A percentile compares a stretch with the other conserved stretches of the same genome.
Conservation (phyloP, 2,888 invertebrate genomes). For the Pocota personata region DNA sequence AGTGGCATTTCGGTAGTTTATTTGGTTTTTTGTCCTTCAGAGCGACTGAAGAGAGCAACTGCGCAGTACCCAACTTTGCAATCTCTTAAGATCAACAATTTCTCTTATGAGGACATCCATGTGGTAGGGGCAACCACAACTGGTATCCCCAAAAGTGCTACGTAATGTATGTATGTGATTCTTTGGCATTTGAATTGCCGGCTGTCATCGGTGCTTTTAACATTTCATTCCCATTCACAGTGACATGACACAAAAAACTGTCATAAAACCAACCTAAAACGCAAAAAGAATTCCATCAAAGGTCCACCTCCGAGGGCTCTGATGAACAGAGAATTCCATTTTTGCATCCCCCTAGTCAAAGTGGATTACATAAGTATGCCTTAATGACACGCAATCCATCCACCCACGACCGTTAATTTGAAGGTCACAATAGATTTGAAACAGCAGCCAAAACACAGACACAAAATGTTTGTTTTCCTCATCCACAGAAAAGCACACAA, state of each 20-base stretch:
- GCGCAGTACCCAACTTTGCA: slow-evolving; percentile 30
- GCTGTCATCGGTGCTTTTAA: slow-evolving; percentile 9
- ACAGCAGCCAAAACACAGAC: slow-evolving; percentile 49
- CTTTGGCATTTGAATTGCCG: slow-evolving; percentile 32
- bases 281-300: slow-evolving; percentile 40
- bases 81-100: slow-evolving; percentile 30
- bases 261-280: slow-evolving; percentile 3
- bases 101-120: background rate
- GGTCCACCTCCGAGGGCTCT: slow-evolving; percentile 4
- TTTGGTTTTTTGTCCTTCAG: background rate
- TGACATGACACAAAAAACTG: background rate
- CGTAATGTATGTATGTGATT: slow-evolving; percentile 3
- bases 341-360: background rate
- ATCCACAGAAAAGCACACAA: background rate
- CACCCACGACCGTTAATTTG: slow-evolving; percentile 30
- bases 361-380: slow-evolving; percentile 25
- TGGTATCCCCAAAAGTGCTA: slow-evolving; percentile 1
- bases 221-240: slow-evolving; percentile 20
- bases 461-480: slow-evolving; percentile 36
- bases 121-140: background rate
- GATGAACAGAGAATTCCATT: slow-evolving; percentile 27
- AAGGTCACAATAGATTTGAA: slow-evolving; percentile 63
- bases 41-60: slow-evolving; percentile 35
- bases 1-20: slow-evolving; percentile 17
- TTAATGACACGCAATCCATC: slow-evolving; percentile 32